Percentiles rank a stretch among this genome's conserved stretches.
These are phyloP conservation scores for Dendrolimus punctatus DNA, from an alignment of 1,140 invertebrate species.

Conservation along the genomic window DNA sequence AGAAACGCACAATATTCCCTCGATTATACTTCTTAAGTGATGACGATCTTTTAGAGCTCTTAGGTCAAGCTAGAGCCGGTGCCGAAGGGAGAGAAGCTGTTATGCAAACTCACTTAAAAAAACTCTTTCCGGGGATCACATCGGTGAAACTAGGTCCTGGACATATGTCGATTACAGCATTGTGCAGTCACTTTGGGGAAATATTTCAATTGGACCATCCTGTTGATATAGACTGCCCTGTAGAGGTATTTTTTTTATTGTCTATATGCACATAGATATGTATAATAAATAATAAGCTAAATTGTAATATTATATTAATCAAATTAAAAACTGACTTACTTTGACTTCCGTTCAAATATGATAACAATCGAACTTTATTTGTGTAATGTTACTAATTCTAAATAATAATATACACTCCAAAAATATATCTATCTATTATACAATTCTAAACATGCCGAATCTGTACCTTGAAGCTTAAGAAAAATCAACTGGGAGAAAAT, in stretches of 20 bases:
- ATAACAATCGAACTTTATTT: too few species aligned
- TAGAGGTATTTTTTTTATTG: constrained; percentile 77
- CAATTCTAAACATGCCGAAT: too few species aligned
- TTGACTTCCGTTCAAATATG: too few species aligned
- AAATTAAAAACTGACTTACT: too few species aligned
- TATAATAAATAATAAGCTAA: too few species aligned
- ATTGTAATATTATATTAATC: too few species aligned
- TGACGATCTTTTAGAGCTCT: constrained; percentile 94
- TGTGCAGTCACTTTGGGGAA: constrained; percentile 84
- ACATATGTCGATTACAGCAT: constrained; percentile 51
- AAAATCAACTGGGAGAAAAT: too few species aligned
- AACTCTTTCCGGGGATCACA: constrained; percentile 90
- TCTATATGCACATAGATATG: too few species aligned
- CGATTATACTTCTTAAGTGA: constrained; percentile 97
- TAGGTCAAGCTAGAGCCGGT: constrained; percentile 82
- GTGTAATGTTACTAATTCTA: too few species aligned
- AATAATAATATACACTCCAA: too few species aligned
- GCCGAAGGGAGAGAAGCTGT: constrained; percentile 83
- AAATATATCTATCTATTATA: too few species aligned
- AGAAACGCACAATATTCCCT: constrained; percentile 94
- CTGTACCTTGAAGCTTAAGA: too few species aligned
- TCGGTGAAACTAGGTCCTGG: constrained; percentile 55
- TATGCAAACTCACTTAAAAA: constrained; percentile 94
- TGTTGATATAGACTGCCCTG: constrained; percentile 84
- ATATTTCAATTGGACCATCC: constrained; percentile 85